Base-by-base conservation (phyloP, 2,888 invertebrate species). In the Branchipolynoe longqiensis region DNA sequence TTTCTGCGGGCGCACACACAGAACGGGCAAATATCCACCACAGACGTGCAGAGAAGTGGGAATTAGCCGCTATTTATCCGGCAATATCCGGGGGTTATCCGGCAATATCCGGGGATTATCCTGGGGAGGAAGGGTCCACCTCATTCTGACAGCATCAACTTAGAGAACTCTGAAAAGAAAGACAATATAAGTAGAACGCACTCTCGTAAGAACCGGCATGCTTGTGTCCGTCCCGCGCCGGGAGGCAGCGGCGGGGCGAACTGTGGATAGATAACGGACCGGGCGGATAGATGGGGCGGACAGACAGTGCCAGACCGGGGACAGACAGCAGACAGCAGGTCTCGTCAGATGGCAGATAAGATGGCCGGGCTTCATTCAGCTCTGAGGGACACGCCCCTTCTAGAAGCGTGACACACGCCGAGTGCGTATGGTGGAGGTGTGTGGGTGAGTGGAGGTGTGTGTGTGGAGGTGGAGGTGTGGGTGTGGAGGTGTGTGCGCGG, bases 101-200 rank as follows among this genome's bases (percentile, higher is more conserved):
- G 62, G 62, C 25, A 31, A 33, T 73, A 73, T 73, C 56, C 58
- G 36, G 82, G 56, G 33, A 54, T 38, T 74, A 31, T 82, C 82
- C 82, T 38, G 82, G 82, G 58, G 83, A 40, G 28, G 28, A 62
- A 31, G 84, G 36, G 40, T 82, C 78, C 74, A 83, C 56, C 33
- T 84, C 84, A 84, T 56, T 78, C 78, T 69, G 84, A 84, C 84
- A 78, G 74, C 84, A 84, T 84, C 84, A 84, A 84, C 41, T 84
- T 84, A 78, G 59, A 84, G 78, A 84, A 84, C 69, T 84, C 84
- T 84, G 84, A 74, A 84, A 84, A 84, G 59, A 84, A 84, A 84
- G 74, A 74, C 56, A 74, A 84, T 62, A 84, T 41, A 84, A 82
- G 82, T 82, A 82, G 82, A 82, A 82, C 82, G 33, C 82, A 78